phyloP scores from a whole-genome alignment of 2,888 invertebrate genomes.

The Thymelicus sylvestris region DNA sequence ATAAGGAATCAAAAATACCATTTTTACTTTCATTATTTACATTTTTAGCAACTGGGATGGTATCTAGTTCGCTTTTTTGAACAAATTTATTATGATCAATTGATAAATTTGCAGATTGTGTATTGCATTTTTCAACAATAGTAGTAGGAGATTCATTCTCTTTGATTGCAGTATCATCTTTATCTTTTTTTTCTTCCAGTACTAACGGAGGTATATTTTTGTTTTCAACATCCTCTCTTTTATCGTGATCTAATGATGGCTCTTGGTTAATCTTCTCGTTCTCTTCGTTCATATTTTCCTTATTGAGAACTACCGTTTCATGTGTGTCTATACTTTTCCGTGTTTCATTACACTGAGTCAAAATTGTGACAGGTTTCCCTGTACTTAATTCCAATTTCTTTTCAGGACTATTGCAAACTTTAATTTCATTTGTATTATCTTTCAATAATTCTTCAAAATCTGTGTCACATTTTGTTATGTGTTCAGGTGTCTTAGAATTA shows the following conservation, averaged over 20 bases:
- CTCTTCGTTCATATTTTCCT: constrained; percentile 1
- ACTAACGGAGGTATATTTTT: background rate
- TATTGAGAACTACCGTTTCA: constrained; percentile 41
- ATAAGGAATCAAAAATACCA: constrained; percentile 23
- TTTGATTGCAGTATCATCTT: constrained; percentile 36
- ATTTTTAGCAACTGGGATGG: background rate
- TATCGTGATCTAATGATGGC: background rate
- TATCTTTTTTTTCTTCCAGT: background rate
- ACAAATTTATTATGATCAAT: constrained; percentile 11
- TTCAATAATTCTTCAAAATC: constrained; percentile 81
- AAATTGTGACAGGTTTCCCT: constrained; percentile 66
- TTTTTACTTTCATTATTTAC: constrained; percentile 7
- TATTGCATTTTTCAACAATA: constrained; percentile 38
- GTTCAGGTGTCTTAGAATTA: constrained; percentile 46
- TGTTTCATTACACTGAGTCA: constrained; percentile 53
- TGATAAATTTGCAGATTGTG: constrained; percentile 28
- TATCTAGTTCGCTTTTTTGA: constrained; percentile 11
- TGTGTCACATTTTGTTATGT: constrained; percentile 69
- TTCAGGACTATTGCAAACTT: constrained; percentile 71
- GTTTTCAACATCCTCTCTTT: constrained; percentile 5
- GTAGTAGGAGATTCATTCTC: constrained; percentile 34
- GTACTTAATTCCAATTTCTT: constrained; percentile 74
- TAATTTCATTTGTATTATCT: constrained; percentile 80
- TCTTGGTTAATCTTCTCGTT: constrained; percentile 12
- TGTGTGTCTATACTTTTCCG: constrained; percentile 44